Base-by-base conservation (phyloP, 2,113 vertebrate genomes). In the Platichthys flesus region DNA sequence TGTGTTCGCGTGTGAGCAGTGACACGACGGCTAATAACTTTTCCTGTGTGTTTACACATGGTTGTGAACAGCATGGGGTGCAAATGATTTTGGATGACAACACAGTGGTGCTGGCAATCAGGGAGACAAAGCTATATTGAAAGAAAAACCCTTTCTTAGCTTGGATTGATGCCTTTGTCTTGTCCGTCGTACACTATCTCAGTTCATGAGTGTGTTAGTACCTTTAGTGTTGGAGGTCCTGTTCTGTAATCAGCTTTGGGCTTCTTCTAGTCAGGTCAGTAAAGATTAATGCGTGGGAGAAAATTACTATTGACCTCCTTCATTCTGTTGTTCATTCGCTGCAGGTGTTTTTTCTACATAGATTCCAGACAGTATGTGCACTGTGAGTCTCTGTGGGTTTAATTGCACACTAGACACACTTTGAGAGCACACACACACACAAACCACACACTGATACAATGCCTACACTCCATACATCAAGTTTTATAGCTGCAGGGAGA, bases 1-100 rank as follows among this genome's bases (percentile, higher is more conserved):
- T 78, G 63, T 61, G 68, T 49, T 68, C 1, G 54, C 45, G 69
- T 20, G 65, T 71, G 64, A 0, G 26, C 35, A 35, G 14, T 64
- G 80, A 71, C 78, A 80, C 13, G 52, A 56, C 20, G 26, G 71
- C 74, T 57, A 13, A 26, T 71, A 81, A 76, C 81, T 59, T 83
- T 67, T 62, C 14, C 63, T 28, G 35, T 81, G 63, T 86, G 83
- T 88, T 90, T 89, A 82, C 86, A 70, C 66, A 85, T 15, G 67
- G 47, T 54, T 81, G 31, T 31, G 58, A 73, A 12, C 88, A 74
- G 84, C 85, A 3, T 89, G 85, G 81, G 59, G 82, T 16, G 0
- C 63, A n/a, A 91, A 89, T 88, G 86, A 88, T 87, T 90, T 90
- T 76, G 67, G 78, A 77, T 69, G 85, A 58, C 57, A 82, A 26